These are phyloP conservation scores for Osmerus mordax DNA, from an alignment of 2,113 vertebrate genomes.

Conservation along the genomic window DNA sequence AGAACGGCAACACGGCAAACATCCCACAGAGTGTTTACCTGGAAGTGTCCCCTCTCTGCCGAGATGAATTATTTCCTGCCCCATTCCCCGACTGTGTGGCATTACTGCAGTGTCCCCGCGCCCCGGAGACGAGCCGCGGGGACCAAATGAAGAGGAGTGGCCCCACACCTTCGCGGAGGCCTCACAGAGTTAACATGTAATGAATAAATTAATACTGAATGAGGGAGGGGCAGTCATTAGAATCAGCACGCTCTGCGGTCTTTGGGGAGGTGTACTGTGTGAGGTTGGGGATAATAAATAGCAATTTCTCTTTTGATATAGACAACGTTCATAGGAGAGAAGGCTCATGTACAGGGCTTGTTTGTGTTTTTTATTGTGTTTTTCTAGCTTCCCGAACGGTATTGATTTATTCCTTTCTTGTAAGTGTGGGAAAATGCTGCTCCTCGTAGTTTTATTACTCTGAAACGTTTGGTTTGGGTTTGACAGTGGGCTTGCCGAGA, in stretches of 20 bases:
- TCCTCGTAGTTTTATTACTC: neutral
- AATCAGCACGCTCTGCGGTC: slow-evolving; percentile 42
- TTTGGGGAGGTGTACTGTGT: neutral
- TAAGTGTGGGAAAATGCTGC: neutral
- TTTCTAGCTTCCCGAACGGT: neutral
- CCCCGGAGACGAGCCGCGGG: slow-evolving; percentile 63
- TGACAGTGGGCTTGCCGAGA: no score
- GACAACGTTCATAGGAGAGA: neutral
- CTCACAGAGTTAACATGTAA: slow-evolving; percentile 76
- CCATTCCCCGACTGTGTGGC: slow-evolving; percentile 66
- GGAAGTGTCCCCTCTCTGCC: slow-evolving; percentile 58
- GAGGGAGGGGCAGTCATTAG: slow-evolving; percentile 52
- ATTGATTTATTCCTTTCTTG: slow-evolving; percentile 3
- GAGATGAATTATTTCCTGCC: slow-evolving; percentile 67
- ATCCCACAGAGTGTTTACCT: slow-evolving; percentile 67
- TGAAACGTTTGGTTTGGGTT: neutral
- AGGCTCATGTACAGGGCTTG: neutral
- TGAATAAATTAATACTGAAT: slow-evolving; percentile 81
- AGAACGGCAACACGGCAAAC: slow-evolving; percentile 29
- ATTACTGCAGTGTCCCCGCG: slow-evolving; percentile 61
- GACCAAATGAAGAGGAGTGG: slow-evolving; percentile 73
- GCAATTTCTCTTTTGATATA: no score
- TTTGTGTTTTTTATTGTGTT: neutral
- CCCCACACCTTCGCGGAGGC: slow-evolving; percentile 66
- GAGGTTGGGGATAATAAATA: neutral